Base-by-base conservation (phyloP, 2,797 vertebrate species). In the Columba guinea region DNA sequence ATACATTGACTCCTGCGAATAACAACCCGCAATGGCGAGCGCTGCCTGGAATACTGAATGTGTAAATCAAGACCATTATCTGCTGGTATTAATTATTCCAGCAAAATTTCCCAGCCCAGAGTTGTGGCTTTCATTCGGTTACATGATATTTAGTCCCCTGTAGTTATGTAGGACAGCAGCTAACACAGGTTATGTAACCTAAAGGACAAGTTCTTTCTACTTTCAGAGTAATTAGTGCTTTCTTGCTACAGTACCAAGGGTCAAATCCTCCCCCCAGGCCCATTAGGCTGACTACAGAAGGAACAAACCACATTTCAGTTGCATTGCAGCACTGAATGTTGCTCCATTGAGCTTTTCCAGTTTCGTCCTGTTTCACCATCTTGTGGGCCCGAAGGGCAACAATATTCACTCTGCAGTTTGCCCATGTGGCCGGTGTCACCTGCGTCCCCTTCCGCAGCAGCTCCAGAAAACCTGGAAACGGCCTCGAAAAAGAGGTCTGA, bases 1-100 rank as follows among this genome's bases (percentile, higher is more conserved):
- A 92, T 80, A 62, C 86, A 37, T 84, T 86, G 78, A 90, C 75
- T 95, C 62, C 51, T 28, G 55, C 75, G 76, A 75, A 71, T 88
- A 91, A 95, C 76, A 85, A 95, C 51, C 58, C 55, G 51, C 73
- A 58, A 56, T 70, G 82, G 18, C 13, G 60, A 76, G 53, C 41
- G 84, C 79, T 93, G 62, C 68, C 91, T 78, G 60, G 51, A 96
- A 90, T 95, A 64, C 89, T 37, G 34, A 90, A 64, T n/a, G 13
- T 62, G 64, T 87, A 70, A 94, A 89, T 97, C 93, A 86, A 75
- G 94, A 71, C 58, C 67, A 84, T 76, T 78, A 89, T 62, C 52
- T 35, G 52, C 14, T 75, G 44, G 65, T 79, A 94, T 92, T 94
- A 92, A 94, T 94, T 93, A 94, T 92, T 89, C 84, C 84, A 87